These are phyloP conservation scores for Gymnodraco acuticeps DNA, from an alignment of 2,797 vertebrate species.

Conservation along the genomic window DNA sequence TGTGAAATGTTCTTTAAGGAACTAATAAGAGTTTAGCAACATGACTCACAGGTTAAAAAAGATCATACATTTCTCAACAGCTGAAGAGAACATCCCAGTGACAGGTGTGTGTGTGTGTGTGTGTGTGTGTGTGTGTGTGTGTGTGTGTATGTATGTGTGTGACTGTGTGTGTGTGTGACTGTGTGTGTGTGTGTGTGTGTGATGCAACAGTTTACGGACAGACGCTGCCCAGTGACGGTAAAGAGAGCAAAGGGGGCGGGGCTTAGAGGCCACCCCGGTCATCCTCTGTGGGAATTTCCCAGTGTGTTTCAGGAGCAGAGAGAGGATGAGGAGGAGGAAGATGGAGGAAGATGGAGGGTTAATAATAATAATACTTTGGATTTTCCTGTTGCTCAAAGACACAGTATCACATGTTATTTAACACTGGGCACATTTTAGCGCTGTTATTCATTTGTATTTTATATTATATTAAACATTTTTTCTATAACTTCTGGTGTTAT, in stretches of 20 bases:
- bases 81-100: conserved; percentile 41
- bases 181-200: conserved; percentile 53
- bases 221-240: conserved; percentile 85
- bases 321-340: too few relatives aligned
- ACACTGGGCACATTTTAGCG: too few relatives aligned
- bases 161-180: conserved; percentile 43
- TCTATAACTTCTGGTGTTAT: too few relatives aligned
- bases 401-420: too few relatives aligned
- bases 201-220: conserved; percentile 86
- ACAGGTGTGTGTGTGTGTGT: conserved; percentile 43
- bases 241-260: conserved; percentile 77
- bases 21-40: conserved; percentile 2
- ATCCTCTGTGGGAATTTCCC: conserved; percentile 83
- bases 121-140: conserved; percentile 25
- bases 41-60: conserved; percentile 49
- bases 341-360: too few relatives aligned
- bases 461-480: too few relatives aligned
- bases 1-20: too few relatives aligned
- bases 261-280: conserved; percentile 77
- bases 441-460: too few relatives aligned
- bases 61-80: conserved; percentile 64
- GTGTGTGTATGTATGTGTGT: conserved; percentile 53
- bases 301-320: conserved; percentile 51
- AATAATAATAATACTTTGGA: too few relatives aligned
- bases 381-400: too few relatives aligned